Base-by-base conservation (phyloP, 2,797 vertebrate genomes). In the Acipenser ruthenus region DNA sequence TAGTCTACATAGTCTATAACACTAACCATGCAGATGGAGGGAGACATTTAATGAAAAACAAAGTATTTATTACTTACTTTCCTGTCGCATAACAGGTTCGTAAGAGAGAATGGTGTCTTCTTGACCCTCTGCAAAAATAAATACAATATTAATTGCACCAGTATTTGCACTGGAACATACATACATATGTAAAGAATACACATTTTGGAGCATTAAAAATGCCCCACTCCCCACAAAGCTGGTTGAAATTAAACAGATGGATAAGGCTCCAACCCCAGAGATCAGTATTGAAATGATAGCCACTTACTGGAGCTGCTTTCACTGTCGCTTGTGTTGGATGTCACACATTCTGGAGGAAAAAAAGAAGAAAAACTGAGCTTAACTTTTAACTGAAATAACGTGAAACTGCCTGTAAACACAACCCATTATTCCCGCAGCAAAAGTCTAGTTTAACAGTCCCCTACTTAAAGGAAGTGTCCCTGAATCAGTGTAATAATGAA, bases 231-330 rank as follows among this genome's bases (percentile, higher is more conserved):
- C 9, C 51, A 58, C 9, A 3, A 6, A 56, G 9, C 10, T 5
- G 8, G 48, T 50, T 47, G 10, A 69, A 37, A 69, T 73, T 3
- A 4, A 37, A 37, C 23, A 37, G 23, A 37, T 37, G 23, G 23
- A 3, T 37, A 53, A 11, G 55, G 55, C 55, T 12, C 12, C 55
- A 58, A 10, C 7, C 11, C 55, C 60, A 62, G 8, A 6, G 13
- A 62, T 6, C 7, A 62, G 60, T 48, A 6, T 37, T 62, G 12
- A 62, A 62, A 55, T 6, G 72, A 75, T 13, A 69, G 79, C 73
- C 75, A 95, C 97, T 98, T 93, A 99, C 96, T 98, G 81, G 96
- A 97, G 88, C 96, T 99, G 91, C 96, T 99, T 89, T 98, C 96
- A 79, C 96, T 99, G 93, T 99, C 96, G 83, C 96, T 99, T 79